Evolutionary conservation across 2,888 invertebrate genomes (phyloP), one percentile per base, ranked within the genome.

Genomic region (Chymomyza amoena): DNA sequence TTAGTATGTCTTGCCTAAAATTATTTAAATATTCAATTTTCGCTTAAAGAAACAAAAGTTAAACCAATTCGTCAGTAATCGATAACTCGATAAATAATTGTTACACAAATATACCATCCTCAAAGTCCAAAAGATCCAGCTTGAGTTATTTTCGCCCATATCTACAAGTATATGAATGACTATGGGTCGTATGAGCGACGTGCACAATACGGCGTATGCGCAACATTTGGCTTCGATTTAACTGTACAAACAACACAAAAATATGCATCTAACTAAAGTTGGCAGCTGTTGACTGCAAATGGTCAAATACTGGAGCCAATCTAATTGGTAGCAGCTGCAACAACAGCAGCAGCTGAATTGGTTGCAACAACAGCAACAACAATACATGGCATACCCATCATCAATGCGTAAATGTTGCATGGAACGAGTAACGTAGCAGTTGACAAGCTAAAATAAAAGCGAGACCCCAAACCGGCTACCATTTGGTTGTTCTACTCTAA

Each of bases 101-200:
- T 4, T 28, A 6, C 32, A 32, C 7, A 6, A 7, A 4, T 6
- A 32, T 28, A 32, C 6, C 0, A 6, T 7, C 32, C 7, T 7
- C 5, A 6, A 32, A 32, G 7, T 32, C 32, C 5, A 32, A 32
- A 4, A 32, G 1, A 6, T 32, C 32, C 7, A 32, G 32, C 7
- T 32, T 32, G 7, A 32, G 7, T 0, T 32, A 32, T 32, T 32
- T 32, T 9, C 32, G 9, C 32, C 32, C 32, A 32, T 32, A 9
- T 1, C 1, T 32, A 32, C 32, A 32, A 32, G 32, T 9, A 32
- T 54, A 69, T 39, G 66, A 36, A 45, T 68, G 60, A 15, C 57
- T 59, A 62, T 36, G 73, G 61, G 75, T 83, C 84, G 73, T 73
- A 88, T 88, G 84, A 75, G 81, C 69, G 73, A 84, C 83, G 68